Base-by-base conservation (phyloP, 2,113 vertebrate species). In the Nipponia nippon region DNA sequence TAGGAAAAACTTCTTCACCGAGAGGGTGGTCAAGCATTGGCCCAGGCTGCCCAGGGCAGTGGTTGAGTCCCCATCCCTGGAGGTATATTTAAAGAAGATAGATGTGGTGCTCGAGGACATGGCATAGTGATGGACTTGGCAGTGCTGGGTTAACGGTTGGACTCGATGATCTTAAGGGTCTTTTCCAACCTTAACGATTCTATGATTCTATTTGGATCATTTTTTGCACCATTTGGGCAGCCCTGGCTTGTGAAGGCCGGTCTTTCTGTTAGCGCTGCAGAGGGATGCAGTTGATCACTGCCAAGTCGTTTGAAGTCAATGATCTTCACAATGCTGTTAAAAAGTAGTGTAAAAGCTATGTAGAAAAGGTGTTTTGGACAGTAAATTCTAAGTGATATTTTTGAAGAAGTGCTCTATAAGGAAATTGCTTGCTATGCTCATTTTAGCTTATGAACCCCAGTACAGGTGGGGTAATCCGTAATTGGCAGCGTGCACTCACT, bases 321-420 rank as follows among this genome's bases (percentile, higher is more conserved):
- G 47, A 38, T 13, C 59, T 59, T 29, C 18, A 13, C 16, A 17
- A 0, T 4, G 63, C 52, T 14, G 2, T 50, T 0, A 9, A 32
- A 25, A 50, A 46, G 55, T 18, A 25, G 34, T 9, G 4, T 27
- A 34, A 75, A 62, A n/a, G 27, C 44, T 5, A 0, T 17, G 22
- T 13, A 27, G 53, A 13, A 65, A 78, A 25, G 61, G 47, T 46
- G 46, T 11, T 46, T 67, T 32, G 11, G n/a, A 19, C 40, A 40
- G 56, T n/a, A 42, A 78, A 66, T 62, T 34, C 34, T 3, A 15
- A 53, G 56, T 27, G 58, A 21, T 83, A 9, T 44, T 89, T 73
- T 63, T 30, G 29, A 87, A 53, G 63, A n/a, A 21, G 63, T 26
- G 10, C 22, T 38, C 49, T 59, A 26, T 22, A 9, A 44, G 62